Evolutionary conservation across 2,113 vertebrate species (phyloP), one percentile per base, ranked within the genome.

Genomic region (Micromys minutus): DNA sequence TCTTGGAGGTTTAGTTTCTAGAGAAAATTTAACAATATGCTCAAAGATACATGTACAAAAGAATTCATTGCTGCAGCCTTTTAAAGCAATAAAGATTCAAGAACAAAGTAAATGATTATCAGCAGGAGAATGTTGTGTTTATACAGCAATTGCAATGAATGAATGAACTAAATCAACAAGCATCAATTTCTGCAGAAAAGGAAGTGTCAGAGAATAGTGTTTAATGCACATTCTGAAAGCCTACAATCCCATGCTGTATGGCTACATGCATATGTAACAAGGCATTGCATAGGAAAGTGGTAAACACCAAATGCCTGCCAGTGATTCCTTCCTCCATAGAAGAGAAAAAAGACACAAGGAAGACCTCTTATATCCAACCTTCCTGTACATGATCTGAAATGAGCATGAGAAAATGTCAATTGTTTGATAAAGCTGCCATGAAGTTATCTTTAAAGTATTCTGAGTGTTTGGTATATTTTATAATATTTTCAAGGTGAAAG

Each of bases 21-120:
- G 75, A 93, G 42, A 74, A 84, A 85, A 72, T 52, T 88, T 42
- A 92, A 57, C 42, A 86, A 92, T 16, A 31, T 16, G 34, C 34
- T 79, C 31, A 91, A 88, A 71, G 57, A 67, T 50, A 50, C 74
- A 71, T n/a, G 17, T 50, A 63, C 39, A 69, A 90, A 83, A 84
- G 63, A 65, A 59, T 24, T 36, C 26, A 71, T 39, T 31, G 42
- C 42, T 47, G 42, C 42, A 52, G 55, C 42, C 72, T 93, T 90
- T 94, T 26, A 96, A 85, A 88, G 81, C 91, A 93, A 86, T 88
- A 74, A 72, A 86, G 71, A 47, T 76, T 95, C 55, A 75, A 92
- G 69, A 80, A 89, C 24, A 89, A 93, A 92, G 52, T 80, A 84
- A 45, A 80, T 86, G 26, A 92, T 69, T 76, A 47, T 89, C 65